Conservation (phyloP, 2,888 invertebrate species). For the Cheilosia vernalis region DNA sequence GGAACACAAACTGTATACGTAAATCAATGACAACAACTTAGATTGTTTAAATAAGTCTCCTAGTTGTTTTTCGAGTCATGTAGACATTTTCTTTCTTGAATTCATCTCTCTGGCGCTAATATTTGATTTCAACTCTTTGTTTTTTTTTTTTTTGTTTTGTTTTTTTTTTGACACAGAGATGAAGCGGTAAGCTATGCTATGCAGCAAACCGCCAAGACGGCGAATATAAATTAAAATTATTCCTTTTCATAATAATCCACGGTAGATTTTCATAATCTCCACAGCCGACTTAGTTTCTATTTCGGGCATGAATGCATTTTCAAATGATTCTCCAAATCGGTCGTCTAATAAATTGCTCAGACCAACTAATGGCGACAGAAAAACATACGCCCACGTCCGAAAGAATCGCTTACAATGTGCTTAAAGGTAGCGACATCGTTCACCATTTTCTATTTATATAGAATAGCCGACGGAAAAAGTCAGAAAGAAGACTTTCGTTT, state of each 20-base stretch:
- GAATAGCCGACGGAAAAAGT: constrained; percentile 22
- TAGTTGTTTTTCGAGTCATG: constrained; percentile 26
- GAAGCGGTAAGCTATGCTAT: constrained; percentile 21
- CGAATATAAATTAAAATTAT: constrained; percentile 57
- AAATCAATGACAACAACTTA: constrained; percentile 16
- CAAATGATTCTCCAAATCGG: constrained; percentile 69
- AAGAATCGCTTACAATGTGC: constrained; percentile 41
- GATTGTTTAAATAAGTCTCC: not conserved
- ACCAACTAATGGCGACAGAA: constrained; percentile 21
- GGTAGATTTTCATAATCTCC: constrained; percentile 65
- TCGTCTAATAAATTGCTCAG: constrained; percentile 55
- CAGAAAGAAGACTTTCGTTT: not conserved
- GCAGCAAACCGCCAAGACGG: constrained; percentile 38
- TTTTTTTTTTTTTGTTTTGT: not conserved
- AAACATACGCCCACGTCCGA: constrained; percentile 26
- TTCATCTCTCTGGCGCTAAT: constrained; percentile 51
- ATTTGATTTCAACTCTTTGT: constrained; percentile 6
- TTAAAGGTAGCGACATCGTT: constrained; percentile 46
- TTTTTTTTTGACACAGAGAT: constrained; percentile 6
- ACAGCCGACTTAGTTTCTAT: constrained; percentile 69
- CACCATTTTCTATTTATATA: constrained; percentile 53
- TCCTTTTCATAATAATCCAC: constrained; percentile 50
- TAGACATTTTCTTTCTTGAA: not conserved
- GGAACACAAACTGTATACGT: constrained; percentile 5
- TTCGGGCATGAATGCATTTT: constrained; percentile 74